phyloP scores from a whole-genome alignment of 1,140 invertebrate genomes.

The Monochamus saltuarius region DNA sequence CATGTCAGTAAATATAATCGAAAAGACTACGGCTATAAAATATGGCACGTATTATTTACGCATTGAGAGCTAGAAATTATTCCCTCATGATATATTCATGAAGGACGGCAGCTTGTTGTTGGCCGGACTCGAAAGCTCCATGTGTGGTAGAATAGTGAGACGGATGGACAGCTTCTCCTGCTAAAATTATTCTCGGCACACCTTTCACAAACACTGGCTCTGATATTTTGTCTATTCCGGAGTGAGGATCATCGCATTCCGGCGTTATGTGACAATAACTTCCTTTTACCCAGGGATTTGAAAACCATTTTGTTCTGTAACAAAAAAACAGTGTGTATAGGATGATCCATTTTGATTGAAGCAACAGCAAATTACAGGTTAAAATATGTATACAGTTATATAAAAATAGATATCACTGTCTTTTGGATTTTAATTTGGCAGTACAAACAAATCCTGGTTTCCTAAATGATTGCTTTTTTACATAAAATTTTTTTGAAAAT shows the following conservation, averaged over 20 bases:
- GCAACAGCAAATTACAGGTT: too few relatives aligned
- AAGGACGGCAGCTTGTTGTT: slow-evolving; percentile 55
- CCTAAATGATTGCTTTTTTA: too few relatives aligned
- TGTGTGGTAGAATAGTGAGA: slow-evolving; percentile 73
- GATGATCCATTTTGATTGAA: too few relatives aligned
- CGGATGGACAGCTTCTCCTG: slow-evolving; percentile 72
- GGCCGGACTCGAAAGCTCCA: slow-evolving; percentile 64
- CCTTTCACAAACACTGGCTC: slow-evolving; percentile 30
- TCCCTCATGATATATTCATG: slow-evolving; percentile 30
- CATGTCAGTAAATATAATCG: too few relatives aligned
- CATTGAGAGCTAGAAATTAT: neutral
- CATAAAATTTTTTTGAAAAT: too few relatives aligned
- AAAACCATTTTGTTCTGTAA: slow-evolving; percentile 64
- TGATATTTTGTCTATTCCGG: slow-evolving; percentile 23
- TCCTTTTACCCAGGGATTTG: slow-evolving; percentile 63
- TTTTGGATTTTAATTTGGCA: too few relatives aligned
- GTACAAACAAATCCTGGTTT: too few relatives aligned
- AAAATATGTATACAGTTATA: too few relatives aligned
- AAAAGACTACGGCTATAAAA: too few relatives aligned
- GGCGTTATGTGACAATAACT: slow-evolving; percentile 64
- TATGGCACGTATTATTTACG: too few relatives aligned
- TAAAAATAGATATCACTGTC: too few relatives aligned
- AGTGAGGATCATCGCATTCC: slow-evolving; percentile 52
- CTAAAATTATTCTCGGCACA: slow-evolving; percentile 63
- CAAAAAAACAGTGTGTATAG: neutral